Percentiles rank a stretch among this genome's conserved stretches.
These are phyloP conservation scores for Lerista edwardsae DNA, from an alignment of 2,797 vertebrate genomes.

Conservation along the genomic window DNA sequence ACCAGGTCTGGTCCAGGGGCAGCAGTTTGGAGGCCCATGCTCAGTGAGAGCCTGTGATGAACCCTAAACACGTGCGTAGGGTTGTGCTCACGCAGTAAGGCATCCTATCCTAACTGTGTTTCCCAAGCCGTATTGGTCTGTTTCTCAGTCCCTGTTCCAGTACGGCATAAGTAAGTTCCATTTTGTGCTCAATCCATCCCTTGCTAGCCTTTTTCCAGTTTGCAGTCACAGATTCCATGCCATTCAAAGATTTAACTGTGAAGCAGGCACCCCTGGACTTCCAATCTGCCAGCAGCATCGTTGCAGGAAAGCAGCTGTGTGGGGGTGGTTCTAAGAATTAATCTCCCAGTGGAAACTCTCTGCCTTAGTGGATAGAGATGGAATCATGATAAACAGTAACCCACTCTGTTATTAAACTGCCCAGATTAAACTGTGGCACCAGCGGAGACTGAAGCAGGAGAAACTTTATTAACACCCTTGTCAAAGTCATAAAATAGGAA, in stretches of 20 bases:
- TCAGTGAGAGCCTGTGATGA: too few species aligned
- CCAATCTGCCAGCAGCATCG: conserved; percentile 69
- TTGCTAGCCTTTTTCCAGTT: neutral
- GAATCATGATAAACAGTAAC: neutral
- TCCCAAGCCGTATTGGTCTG: neutral
- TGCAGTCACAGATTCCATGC: neutral
- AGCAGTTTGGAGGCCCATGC: too few species aligned
- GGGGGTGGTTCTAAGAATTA: conserved; percentile 31
- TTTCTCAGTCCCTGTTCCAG: neutral
- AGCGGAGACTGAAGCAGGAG: neutral
- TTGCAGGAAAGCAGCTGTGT: conserved; percentile 21
- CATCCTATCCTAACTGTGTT: neutral
- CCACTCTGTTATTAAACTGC: neutral
- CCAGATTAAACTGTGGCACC: too few species aligned
- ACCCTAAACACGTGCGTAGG: neutral
- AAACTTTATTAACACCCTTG: neutral
- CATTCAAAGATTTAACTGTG: conserved; percentile 27
- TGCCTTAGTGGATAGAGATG: neutral
- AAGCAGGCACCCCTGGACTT: conserved; percentile 5
- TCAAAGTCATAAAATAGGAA: neutral
- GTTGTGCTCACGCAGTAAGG: neutral
- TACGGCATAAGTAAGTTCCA: neutral
- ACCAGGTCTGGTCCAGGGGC: too few species aligned
- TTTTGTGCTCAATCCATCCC: neutral
- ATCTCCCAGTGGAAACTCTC: conserved; percentile 34